Evolutionary conservation across 2,113 vertebrate genomes (phyloP).

Genomic region (Corythaixoides concolor): DNA sequence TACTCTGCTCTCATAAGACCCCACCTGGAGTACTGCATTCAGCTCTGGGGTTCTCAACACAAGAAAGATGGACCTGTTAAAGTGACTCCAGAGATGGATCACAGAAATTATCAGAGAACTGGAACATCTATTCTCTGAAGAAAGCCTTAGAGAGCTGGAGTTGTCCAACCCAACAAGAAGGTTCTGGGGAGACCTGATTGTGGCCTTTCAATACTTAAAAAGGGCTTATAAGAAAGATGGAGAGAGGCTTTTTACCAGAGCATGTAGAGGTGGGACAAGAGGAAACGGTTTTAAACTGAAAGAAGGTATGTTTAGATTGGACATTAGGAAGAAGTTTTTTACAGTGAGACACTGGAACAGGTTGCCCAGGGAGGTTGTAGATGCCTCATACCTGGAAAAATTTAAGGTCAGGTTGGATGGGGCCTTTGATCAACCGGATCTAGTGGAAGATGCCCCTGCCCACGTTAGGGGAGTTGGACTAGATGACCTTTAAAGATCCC

Average conservation of each 20-base stretch:
- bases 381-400: neutral
- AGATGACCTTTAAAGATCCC: neutral
- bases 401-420: neutral
- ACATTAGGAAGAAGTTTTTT: neutral
- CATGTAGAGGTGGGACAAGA: neutral
- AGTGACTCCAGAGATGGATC: accelerated
- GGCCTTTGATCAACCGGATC: neutral
- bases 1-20: neutral
- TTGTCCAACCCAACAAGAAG: neutral
- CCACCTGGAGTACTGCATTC: neutral
- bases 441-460: neutral
- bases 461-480: neutral
- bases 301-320: neutral
- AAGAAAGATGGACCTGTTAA: neutral
- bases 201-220: neutral
- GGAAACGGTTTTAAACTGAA: neutral
- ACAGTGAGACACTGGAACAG: neutral
- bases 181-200: neutral
- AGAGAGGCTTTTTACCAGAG: neutral
- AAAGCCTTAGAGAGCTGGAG: neutral
- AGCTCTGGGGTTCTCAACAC: neutral
- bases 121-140: neutral
- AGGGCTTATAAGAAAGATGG: neutral
- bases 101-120: neutral
- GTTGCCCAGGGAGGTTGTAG: neutral